Base-by-base conservation (phyloP, 35 echinoderm and acorn worm species). In the Holothuria glaberrima region DNA sequence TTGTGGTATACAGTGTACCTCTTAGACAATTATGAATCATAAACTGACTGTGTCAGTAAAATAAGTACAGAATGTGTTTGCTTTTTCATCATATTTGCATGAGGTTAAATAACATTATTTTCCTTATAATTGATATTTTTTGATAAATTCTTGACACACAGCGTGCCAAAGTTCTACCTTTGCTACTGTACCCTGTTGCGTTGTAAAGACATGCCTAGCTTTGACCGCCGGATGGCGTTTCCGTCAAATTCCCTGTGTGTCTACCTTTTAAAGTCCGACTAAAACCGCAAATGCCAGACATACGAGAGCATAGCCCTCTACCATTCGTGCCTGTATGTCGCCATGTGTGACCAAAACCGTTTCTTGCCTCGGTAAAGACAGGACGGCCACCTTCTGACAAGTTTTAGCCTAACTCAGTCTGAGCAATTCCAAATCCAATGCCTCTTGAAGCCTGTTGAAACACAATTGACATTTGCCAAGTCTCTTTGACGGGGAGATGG, bases 151-250 rank as follows among this genome's bases (percentile, higher is more conserved):
- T 78, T 78, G 74, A 78, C 74, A 78, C 74, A 78, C 74, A 78
- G 74, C 44, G 74, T 78, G 74, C 74, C 74, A 78, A 78, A 78
- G 74, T 78, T 78, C 74, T 78, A 78, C 74, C 74, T 78, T 78
- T 48, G 74, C 74, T 50, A 54, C 50, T 54, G 50, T 54, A 78
- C 74, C 74, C 14, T 50, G 74, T 78, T 78, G 44, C 38, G 50
- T 78, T 78, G 74, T 48, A 48, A 78, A 48, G 74, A 41, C 74
- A 78, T 48, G 44, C 74, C 50, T 50, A 41, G 74, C 74, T 48
- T 48, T 48, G 74, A 21, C 74, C 38, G 74, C 44, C 74, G 50
- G 50, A 54, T 17, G 50, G 50, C 74, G 45, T 24, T 48, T 78
- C 74, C 20, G 74, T 48, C 74, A 78, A 48, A 78, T 48, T 48